phyloP scores from a whole-genome alignment of 2,888 invertebrate genomes.

The Myathropa florea region DNA sequence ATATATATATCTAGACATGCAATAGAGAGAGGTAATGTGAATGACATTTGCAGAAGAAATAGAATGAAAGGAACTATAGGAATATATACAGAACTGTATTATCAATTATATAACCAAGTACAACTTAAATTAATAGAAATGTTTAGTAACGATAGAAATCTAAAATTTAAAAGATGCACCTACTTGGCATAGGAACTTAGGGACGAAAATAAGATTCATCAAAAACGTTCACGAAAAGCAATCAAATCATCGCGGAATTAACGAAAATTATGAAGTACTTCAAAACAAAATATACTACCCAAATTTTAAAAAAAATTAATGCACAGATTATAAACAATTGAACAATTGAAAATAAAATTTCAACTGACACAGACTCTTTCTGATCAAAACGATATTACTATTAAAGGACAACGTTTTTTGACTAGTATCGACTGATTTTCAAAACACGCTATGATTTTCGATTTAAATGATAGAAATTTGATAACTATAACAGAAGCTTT shows the following conservation, averaged over 20 bases:
- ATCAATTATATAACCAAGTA: constrained; percentile 17
- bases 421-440: constrained; percentile 10
- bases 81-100: constrained; percentile 7
- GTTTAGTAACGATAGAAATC: constrained; percentile 10
- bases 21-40: background rate
- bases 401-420: constrained; percentile 24
- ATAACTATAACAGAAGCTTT: background rate
- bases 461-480: constrained; percentile 7
- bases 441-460: constrained; percentile 17
- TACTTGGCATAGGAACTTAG: constrained; percentile 28
- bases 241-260: constrained; percentile 7
- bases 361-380: background rate
- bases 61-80: constrained; percentile 27
- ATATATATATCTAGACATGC: constrained; percentile 13
- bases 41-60: constrained; percentile 20
- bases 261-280: too few relatives aligned
- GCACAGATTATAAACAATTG: too few relatives aligned
- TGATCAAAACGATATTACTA: constrained; percentile 27
- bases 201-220: constrained; percentile 19
- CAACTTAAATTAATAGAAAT: constrained; percentile 11
- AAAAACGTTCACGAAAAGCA: constrained; percentile 15
- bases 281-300: too few relatives aligned
- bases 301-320: too few relatives aligned
- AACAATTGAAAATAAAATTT: too few relatives aligned
- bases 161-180: constrained; percentile 13